Evolutionary conservation across 2,113 vertebrate genomes (phyloP), one percentile per base, ranked within the genome.

Genomic region (Strigops habroptila): DNA sequence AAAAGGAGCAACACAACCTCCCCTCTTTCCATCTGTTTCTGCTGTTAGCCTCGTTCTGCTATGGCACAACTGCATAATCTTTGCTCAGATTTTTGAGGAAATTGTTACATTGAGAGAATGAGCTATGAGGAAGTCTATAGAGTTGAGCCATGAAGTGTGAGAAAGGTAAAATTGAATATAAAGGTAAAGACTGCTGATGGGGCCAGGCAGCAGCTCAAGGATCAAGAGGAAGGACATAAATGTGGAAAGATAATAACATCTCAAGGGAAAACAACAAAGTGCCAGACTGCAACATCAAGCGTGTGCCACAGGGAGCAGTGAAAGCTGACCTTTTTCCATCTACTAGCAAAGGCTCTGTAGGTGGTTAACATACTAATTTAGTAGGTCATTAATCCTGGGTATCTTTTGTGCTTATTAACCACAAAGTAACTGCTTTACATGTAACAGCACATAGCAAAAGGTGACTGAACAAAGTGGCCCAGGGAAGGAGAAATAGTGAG

Each of bases 61-160:
- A 7, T 18, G 68, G 14, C 35, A 79, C 16, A 46, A 30, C 6
- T 27, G 39, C 18, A 83, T 43, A 70, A 43, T 8, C 33, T 51
- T 57, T 63, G 59, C 30, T 86, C 73, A 77, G 37, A 19, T 48
- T 75, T 86, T 74, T 90, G 27, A 80, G 37, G 57, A 80, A 83
- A 71, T 37, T 0, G 0, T 39, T 52, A 43, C 41, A 0, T 3
- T 71, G 33, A 91, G 25, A 65, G n/a, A 49, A 86, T 7, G 27
- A 71, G 23, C n/a, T 68, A 76, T 71, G 31, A 91, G 33, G 18
- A 53, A 75, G 18, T 75, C 55, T 28, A 15, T 0, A 46, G 22
- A 57, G 25, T 22, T 12, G 6, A 91, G 18, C 4, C 1, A 1
- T 48, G 46, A 86, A 83, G 84, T 43, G 13, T 39, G 67, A 79